phyloP scores from a whole-genome alignment of 2,888 invertebrate genomes.

The Caenorhabditis sp. region DNA sequence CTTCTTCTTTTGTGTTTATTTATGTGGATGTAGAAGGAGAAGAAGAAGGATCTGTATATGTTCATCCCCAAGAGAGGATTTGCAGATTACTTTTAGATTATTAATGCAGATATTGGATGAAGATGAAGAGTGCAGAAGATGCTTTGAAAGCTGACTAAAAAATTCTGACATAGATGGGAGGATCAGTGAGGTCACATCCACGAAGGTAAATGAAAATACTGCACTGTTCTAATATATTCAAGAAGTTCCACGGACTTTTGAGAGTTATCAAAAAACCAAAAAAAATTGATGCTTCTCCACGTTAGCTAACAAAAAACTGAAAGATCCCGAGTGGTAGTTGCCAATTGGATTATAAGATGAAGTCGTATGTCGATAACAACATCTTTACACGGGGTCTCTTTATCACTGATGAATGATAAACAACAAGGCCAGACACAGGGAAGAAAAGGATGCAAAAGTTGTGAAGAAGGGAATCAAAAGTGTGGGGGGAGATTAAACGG shows the following conservation, averaged over 20 bases:
- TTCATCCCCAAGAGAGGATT: constrained; percentile 31
- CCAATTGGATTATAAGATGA: constrained; percentile 27
- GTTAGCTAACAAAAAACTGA: too few relatives aligned
- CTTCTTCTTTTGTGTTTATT: constrained; percentile 36
- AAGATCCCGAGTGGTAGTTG: not conserved
- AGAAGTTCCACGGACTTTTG: too few relatives aligned
- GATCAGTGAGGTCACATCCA: too few relatives aligned
- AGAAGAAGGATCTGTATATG: constrained; percentile 33
- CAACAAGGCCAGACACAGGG: constrained; percentile 10
- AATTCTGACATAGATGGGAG: too few relatives aligned
- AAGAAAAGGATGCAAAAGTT: constrained; percentile 43
- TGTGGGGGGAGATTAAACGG: constrained; percentile 56
- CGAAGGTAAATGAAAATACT: too few relatives aligned
- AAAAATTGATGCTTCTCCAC: too few relatives aligned
- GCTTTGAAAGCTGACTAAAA: not conserved
- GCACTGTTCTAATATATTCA: too few relatives aligned
- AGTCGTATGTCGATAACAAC: constrained; percentile 24
- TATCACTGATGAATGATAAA: constrained; percentile 39
- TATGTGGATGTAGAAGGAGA: constrained; percentile 29
- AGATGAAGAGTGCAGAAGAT: not conserved
- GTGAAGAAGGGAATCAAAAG: constrained; percentile 51
- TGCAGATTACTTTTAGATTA: constrained; percentile 45
- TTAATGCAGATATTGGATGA: constrained; percentile 25
- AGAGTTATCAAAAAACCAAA: too few relatives aligned
- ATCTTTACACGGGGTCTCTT: constrained; percentile 5